Evolutionary conservation across 1,140 invertebrate species (phyloP), one percentile per base, ranked within the genome.

Genomic region (Apis dorsata): DNA sequence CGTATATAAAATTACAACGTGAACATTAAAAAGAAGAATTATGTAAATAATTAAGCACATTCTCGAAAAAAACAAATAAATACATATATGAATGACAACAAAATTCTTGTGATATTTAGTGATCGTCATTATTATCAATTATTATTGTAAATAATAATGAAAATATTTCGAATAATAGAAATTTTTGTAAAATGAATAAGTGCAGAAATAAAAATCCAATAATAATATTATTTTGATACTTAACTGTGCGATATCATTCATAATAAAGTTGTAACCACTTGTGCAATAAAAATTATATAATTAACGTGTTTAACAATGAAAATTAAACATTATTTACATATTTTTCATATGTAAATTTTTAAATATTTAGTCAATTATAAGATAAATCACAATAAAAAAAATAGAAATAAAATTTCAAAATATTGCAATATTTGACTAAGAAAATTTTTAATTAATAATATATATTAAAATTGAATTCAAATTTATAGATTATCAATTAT

Each of bases 21-120:
- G 69, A 55, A 74, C 19, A n/a, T 70, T 69, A 34, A 74, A 85
- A 60, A 62, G 49, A 70, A 80, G 60, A 86, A 66, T 44, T 34
- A 70, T 79, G 44, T 57, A 24, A 1, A 15, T 63, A 73, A 17
- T 21, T 51, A 24, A 60, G 53, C 59, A 11, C 53, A 55, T 70
- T 63, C 17, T 60, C 12, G 10, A 76, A 34, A 44, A 15, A 17
- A 71, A n/a, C n/a, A 69, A 53, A 49, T n/a, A 59, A 62, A 79
- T 49, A 19, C 59, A 44, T 51, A 44, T 44, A 44, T 24, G 44
- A 19, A 9, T 15, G 44, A 66, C 2, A 62, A 66, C 8, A n/a
- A 28, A 79, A 15, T 28, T n/a, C 12, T 63, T 11, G n/a, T 0
- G 19, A n/a, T 66, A 21, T 7, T 8, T 66, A 8, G 8, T 2